Conservation (phyloP, 2,797 vertebrate species). For the Lutjanus campechanus region DNA sequence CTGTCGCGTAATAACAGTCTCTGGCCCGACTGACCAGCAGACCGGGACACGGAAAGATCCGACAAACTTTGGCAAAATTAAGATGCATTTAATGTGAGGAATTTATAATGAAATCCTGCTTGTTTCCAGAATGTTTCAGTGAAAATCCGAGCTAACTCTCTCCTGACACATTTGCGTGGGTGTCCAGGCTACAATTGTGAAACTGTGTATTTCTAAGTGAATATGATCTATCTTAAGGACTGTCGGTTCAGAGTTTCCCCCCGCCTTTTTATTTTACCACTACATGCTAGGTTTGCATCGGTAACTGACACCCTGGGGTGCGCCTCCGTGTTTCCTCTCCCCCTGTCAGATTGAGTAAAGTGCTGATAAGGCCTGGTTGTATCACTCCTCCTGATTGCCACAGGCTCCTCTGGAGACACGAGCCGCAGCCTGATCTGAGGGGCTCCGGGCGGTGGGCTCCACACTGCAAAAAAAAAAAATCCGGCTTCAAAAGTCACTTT, state of each 20-base stretch:
- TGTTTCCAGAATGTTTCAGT: neutral
- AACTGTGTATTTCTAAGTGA: neutral
- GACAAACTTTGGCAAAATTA: neutral
- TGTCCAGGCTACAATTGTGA: neutral
- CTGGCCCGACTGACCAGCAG: slow-evolving; percentile 14
- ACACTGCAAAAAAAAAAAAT: slow-evolving; percentile 9
- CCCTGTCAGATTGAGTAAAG: slow-evolving; percentile 67
- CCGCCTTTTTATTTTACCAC: slow-evolving; percentile 23
- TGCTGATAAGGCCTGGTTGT: slow-evolving; percentile 67
- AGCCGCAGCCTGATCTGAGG: slow-evolving; percentile 45
- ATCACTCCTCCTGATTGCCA: slow-evolving; percentile 73
- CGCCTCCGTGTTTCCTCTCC: slow-evolving; percentile 67
- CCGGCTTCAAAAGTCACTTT: neutral
- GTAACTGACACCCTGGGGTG: slow-evolving; percentile 38
- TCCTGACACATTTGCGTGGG: neutral
- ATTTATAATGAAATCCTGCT: neutral
- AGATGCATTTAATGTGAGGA: neutral
- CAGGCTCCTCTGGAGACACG: slow-evolving; percentile 51
- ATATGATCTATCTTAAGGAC: neutral
- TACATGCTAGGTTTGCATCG: neutral
- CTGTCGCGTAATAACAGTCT: slow-evolving; percentile 63
- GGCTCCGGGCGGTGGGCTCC: slow-evolving; percentile 16
- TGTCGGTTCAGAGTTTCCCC: slow-evolving; percentile 22
- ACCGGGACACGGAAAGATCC: slow-evolving; percentile 2
- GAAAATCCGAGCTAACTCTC: neutral